phyloP scores from a whole-genome alignment of 2,888 invertebrate species.

The Drosophila recens region DNA sequence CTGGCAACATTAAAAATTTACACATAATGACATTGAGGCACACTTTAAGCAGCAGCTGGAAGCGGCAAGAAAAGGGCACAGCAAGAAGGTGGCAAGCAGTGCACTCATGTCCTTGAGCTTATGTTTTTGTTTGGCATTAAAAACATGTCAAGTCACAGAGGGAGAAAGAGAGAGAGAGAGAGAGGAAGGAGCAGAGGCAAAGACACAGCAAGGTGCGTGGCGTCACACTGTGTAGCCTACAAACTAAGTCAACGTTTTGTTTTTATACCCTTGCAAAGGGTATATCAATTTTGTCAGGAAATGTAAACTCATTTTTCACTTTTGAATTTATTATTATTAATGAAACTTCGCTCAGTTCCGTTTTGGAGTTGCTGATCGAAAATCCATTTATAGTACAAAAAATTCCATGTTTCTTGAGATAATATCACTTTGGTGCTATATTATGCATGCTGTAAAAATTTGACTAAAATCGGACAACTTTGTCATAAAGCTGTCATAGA shows the following conservation, averaged over 20 bases:
- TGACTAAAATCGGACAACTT: too few relatives aligned
- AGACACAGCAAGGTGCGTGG: constrained; percentile 43
- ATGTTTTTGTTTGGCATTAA: constrained; percentile 80
- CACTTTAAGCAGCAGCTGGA: constrained; percentile 31
- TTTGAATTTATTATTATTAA: too few relatives aligned
- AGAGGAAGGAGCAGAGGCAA: neutral
- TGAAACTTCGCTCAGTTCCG: too few relatives aligned
- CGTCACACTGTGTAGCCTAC: constrained; percentile 42
- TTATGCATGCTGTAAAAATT: too few relatives aligned
- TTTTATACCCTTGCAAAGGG: neutral
- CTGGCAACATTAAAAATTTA: constrained; percentile 78
- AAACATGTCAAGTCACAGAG: constrained; percentile 67
- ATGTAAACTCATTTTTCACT: too few relatives aligned
- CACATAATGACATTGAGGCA: constrained; percentile 72
- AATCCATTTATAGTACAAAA: too few relatives aligned
- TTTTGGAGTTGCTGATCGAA: too few relatives aligned
- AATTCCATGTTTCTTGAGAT: too few relatives aligned
- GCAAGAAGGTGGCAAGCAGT: constrained; percentile 14
- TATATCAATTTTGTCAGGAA: neutral
- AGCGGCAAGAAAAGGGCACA: neutral
- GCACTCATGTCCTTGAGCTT: constrained; percentile 71
- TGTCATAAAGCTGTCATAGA: too few relatives aligned
- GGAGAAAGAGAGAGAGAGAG: neutral
- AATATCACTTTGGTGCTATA: too few relatives aligned
- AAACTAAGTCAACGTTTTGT: constrained; percentile 57